Conservation (phyloP, 2,888 invertebrate species). For the Congeria kusceri region DNA sequence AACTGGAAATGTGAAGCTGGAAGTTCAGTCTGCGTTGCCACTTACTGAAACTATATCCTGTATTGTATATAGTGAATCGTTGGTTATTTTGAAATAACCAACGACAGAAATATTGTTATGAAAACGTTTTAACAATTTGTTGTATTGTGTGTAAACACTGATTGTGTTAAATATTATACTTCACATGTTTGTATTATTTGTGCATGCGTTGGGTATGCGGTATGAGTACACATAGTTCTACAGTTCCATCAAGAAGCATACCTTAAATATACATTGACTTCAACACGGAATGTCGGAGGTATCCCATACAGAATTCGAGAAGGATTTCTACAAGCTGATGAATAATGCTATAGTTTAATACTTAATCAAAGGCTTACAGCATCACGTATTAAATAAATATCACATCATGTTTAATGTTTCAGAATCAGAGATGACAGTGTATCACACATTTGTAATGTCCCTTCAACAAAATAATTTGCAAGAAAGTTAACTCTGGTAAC, state of each 20-base stretch:
- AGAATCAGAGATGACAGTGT: too few species aligned
- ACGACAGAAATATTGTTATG: slow-evolving; percentile 13
- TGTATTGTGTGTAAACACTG: too few species aligned
- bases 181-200: too few species aligned
- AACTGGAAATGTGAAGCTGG: slow-evolving; percentile 26
- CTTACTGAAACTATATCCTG: slow-evolving; percentile 19
- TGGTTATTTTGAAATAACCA: slow-evolving; percentile 7
- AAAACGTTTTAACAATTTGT: too few species aligned
- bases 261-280: slow-evolving; percentile 4
- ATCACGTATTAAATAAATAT: too few species aligned
- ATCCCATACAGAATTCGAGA: slow-evolving; percentile 78
- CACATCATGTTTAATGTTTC: too few species aligned
- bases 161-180: too few species aligned
- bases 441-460: too few species aligned
- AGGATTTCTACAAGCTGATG: slow-evolving; percentile 77
- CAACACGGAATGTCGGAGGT: slow-evolving; percentile 45
- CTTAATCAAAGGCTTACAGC: too few species aligned
- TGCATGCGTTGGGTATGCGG: slow-evolving; percentile 18
- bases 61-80: slow-evolving; percentile 31
- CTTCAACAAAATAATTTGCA: too few species aligned
- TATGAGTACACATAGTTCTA: slow-evolving; percentile 17
- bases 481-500: too few species aligned
- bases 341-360: slow-evolving; percentile 64
- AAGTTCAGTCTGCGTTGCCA: slow-evolving; percentile 29
- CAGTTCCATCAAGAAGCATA: slow-evolving; percentile 25